phyloP scores from a whole-genome alignment of 2,888 invertebrate species.

The Coelinius sp. region DNA sequence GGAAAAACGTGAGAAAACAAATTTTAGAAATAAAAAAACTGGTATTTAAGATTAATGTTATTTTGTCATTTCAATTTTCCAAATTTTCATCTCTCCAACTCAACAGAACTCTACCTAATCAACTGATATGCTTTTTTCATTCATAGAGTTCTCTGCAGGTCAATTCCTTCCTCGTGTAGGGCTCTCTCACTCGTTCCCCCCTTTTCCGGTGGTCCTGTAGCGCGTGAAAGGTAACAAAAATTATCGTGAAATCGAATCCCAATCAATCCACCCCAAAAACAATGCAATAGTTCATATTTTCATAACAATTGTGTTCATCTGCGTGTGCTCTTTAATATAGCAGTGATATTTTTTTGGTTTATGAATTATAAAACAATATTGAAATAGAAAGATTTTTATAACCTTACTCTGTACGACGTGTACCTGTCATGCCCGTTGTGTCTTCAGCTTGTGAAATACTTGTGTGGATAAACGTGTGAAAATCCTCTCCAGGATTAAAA shows the following conservation, averaged over 20 bases:
- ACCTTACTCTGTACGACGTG: constrained; percentile 38
- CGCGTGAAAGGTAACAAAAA: constrained; percentile 61
- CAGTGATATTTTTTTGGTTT: constrained; percentile 43
- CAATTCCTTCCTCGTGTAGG: not conserved
- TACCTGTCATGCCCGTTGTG: constrained; percentile 36
- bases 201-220: constrained; percentile 62
- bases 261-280: constrained; percentile 51
- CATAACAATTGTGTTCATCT: constrained; percentile 31
- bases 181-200: constrained; percentile 45
- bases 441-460: not conserved
- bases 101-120: not conserved
- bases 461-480: not conserved
- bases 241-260: constrained; percentile 51
- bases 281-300: constrained; percentile 1
- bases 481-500: not conserved
- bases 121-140: not conserved
- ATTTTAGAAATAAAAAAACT: constrained; percentile 11
- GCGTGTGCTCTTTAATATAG: constrained; percentile 20
- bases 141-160: not conserved
- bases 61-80: not conserved
- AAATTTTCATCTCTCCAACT: not conserved
- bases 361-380: constrained; percentile 36
- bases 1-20: not conserved
- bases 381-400: constrained; percentile 37
- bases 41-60: not conserved